Evolutionary conservation across 2,113 vertebrate genomes (phyloP), one percentile per base, ranked within the genome.

Genomic region (Osmerus mordax): DNA sequence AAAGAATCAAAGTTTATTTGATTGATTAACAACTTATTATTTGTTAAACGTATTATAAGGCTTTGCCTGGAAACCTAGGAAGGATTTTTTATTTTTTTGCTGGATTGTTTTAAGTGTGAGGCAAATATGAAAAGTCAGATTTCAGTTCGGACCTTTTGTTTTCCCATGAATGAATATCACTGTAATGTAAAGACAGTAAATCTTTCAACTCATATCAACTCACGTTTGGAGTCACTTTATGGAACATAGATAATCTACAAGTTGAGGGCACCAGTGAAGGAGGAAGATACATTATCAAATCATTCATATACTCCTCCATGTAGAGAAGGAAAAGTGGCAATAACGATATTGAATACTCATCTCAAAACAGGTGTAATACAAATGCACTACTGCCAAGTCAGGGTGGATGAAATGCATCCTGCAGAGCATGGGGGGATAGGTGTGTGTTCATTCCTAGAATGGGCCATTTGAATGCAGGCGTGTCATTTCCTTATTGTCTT

Each of bases 361-460:
- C 23, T 75, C 52, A 23, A 47, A 79, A 63, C 47, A 14, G 56
- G 3, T 58, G 63, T 62, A 64, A 47, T 67, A 36, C 56, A 70
- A 71, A 68, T 23, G 13, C 61, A 59, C 51, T 21, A 23, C 65
- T 3, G 5, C 6, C 14, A 16, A n/a, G 29, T 25, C 28, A 51
- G 58, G 51, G 16, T 7, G 25, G 3, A 69, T 19, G 23, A 66
- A 66, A 65, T 65, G 36, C 8, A 41, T 60, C 6, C 41, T 70
- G 62, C 56, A 29, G 51, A 18, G n/a, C 36, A 21, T 51, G 0
- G 25, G 3, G 6, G 4, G 0, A 12, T 14, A 62, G 21, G 11
- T 47, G 2, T 65, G 19, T 65, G 16, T 47, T 65, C 41, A 19
- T 19, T 3, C 4, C 12, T 21, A 66, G 60, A 72, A 61, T 15